Conservation (phyloP, 2,888 invertebrate species). For the Pharmacophagus antenor region DNA sequence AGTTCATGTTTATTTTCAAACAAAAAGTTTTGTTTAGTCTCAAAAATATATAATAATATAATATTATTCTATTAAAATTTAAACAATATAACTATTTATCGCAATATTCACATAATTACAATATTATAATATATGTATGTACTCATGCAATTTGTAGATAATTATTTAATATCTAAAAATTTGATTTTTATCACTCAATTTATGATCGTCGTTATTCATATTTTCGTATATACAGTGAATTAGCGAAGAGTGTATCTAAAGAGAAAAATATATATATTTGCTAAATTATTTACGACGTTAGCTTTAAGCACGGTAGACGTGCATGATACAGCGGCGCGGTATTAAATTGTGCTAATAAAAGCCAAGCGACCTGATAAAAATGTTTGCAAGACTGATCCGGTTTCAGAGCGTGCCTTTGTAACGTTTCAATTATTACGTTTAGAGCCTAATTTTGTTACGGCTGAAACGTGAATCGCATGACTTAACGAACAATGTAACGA, state of each 20-base stretch:
- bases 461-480: conserved; percentile 1
- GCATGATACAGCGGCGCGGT: conserved; percentile 1
- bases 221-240: too few species aligned
- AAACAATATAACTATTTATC: too few species aligned
- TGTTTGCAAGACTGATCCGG: conserved; percentile 20
- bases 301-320: not conserved
- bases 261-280: not conserved
- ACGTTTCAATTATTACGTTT: conserved; percentile 14
- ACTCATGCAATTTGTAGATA: too few species aligned
- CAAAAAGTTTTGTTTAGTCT: not conserved
- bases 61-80: not conserved
- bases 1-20: conserved; percentile 1
- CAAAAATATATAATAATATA: not conserved
- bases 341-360: conserved; percentile 20
- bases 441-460: conserved; percentile 4
- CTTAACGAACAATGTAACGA: not conserved
- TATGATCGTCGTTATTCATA: not conserved
- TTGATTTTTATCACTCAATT: too few species aligned
- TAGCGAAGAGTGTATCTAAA: too few species aligned
- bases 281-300: conserved; percentile 3
- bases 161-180: too few species aligned
- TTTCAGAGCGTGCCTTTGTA: conserved; percentile 8
- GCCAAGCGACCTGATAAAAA: conserved; percentile 7
- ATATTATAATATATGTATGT: too few species aligned
- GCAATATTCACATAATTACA: too few species aligned